Base-by-base conservation (phyloP, 2,888 invertebrate genomes). In the Cyclophora albipunctata region DNA sequence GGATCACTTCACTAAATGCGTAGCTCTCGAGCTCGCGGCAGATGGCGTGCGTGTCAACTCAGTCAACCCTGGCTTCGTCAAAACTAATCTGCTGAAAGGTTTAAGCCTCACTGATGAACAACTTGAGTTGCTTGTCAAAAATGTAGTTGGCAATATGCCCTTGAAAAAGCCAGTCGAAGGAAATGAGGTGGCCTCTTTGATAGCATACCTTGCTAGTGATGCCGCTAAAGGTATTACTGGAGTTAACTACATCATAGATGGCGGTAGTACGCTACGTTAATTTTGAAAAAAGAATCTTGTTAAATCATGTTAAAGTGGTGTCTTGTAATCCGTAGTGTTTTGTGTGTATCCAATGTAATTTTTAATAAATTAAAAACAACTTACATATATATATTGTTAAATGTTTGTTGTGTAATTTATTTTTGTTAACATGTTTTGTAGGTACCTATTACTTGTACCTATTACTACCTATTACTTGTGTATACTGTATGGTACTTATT, bases 1-100 rank as follows among this genome's bases (percentile, higher is more conserved):
- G 3, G 98, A 99, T 84, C 98, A 98, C 69, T 93, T 99, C 64
- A 99, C 98, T 0, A 92, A 93, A 73, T 97, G 97, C 73, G 90
- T 93, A 7, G 98, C 98, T 1, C 83, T 99, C 46, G 98, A 96
- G 66, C 81, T 96, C 50, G 96, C 94, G 35, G 67, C 91, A 1
- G 94, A 94, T 72, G 92, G 93, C 60, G 94, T 98, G 0, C 89
- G 98, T 52, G 96, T 96, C 0, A 98, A 98, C 77, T 91, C 94
- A 40, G 95, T 98, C 0, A 97, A 96, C 78, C 98, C 98, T n/a
- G 98, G 98, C n/a, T 97, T 97, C 2, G 92, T 95, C 3, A 82
- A 94, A 41, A 98, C 98, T 0, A 94, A 96, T 73, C 76, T 98
- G 34, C 94, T 97, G 61, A 94, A 92, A 73, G 90, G 93, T 55